A percentile compares a stretch with the other conserved stretches of the same genome.
Evolutionary conservation across 2,888 invertebrate genomes (phyloP).

Genomic region (Agelastica alni): DNA sequence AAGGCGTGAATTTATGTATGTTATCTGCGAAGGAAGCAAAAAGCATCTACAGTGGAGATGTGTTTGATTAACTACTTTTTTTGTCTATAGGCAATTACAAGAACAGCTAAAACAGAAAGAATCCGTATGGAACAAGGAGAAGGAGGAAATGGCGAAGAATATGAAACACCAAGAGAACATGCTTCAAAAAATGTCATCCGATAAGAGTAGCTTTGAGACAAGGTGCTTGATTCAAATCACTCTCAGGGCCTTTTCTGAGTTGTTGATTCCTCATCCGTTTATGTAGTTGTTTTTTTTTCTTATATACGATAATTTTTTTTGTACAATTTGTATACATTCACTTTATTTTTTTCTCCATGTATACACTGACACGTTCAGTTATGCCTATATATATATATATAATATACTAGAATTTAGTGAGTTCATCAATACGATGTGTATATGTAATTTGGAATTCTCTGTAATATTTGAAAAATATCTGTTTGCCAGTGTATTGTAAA

Average conservation of each 20-base stretch:
- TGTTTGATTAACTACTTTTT: background rate
- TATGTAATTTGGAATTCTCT: background rate
- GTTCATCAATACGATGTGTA: background rate
- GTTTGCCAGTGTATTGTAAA: background rate
- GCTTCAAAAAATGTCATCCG: slow-evolving; percentile 47
- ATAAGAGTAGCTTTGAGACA: slow-evolving; percentile 48
- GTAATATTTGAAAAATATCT: background rate
- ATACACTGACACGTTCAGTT: too few species aligned
- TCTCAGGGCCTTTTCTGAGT: slow-evolving; percentile 51
- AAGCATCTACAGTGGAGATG: too few species aligned
- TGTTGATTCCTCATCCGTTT: slow-evolving; percentile 45
- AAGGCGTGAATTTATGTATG: too few species aligned
- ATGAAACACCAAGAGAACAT: slow-evolving; percentile 46
- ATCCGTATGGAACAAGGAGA: slow-evolving; percentile 49
- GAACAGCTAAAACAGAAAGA: slow-evolving; percentile 49
- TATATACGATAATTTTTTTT: background rate
- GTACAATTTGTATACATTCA: slow-evolving; percentile 4
- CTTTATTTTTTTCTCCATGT: background rate
- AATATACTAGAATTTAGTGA: background rate
- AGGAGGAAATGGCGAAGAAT: slow-evolving; percentile 47
- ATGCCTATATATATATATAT: too few species aligned
- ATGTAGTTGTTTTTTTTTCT: slow-evolving; percentile 21
- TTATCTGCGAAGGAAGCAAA: too few species aligned
- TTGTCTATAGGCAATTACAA: slow-evolving; percentile 41
- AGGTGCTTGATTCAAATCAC: slow-evolving; percentile 55